Evolutionary conservation across 2,797 vertebrate species (phyloP), one percentile per base, ranked within the genome.

Genomic region (Amniataba percoides): DNA sequence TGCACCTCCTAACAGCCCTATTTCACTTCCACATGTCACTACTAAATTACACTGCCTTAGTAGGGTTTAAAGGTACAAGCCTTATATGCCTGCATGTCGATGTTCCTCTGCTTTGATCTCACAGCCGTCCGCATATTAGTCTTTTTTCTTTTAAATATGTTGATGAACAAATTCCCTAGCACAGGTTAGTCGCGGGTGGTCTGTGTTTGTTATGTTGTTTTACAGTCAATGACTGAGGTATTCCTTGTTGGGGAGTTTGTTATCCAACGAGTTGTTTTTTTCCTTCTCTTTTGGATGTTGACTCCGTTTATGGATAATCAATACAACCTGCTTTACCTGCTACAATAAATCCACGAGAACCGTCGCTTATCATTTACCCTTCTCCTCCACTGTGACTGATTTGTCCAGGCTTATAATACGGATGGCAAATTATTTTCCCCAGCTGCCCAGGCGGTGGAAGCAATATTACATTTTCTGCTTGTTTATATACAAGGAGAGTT

Each of bases 1-100:
- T 68, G 57, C 59, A 71, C 66, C 67, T 85, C 72, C 69, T 83
- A 87, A 80, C 62, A 58, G 31, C 66, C 70, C 64, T 27, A 31
- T 83, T 92, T 66, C 46, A 78, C 83, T 85, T 87, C 77, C 60
- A 74, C 80, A 74, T 77, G 87, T 81, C 84, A 40, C 63, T 39
- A 27, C 78, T 62, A 71, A 87, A 92, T 87, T 69, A 78, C 63
- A 40, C 66, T 58, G 76, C 65, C 67, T 70, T 43, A 49, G 66
- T 51, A 2, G 59, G 61, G 5, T 84, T 80, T 85, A 80, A 66
- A 65, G 61, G 58, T 75, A 62, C 79, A 82, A 77, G 25, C 56
- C 21, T 56, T 59, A 58, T 55, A 51, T 67, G 55, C 23, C 27
- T 2, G 16, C 57, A 9, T 5, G 60, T 61, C 45, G 70, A 25